Base-by-base conservation (phyloP, 1,140 invertebrate species). In the Drosophila persimilis region DNA sequence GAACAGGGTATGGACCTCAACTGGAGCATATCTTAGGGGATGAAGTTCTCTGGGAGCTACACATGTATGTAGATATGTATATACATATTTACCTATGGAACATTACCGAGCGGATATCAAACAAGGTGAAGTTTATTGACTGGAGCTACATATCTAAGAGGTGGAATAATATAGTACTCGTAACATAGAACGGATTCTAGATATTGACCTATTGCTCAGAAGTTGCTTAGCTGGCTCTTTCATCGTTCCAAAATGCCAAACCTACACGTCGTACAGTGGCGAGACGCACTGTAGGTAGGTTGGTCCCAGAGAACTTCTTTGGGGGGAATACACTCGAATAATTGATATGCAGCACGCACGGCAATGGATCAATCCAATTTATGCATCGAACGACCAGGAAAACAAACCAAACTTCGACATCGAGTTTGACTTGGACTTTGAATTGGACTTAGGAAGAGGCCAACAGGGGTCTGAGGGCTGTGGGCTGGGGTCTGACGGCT, bases 371-470 rank as follows among this genome's bases (percentile, higher is more conserved):
- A 85, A 67, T 85, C 81, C 77, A 85, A 75, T 85, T 86, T 73
- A 86, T 86, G 81, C 77, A 62, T 56, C 62, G 66, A 65, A 56
- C 71, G 64, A 80, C 75, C 73, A 85, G 77, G 77, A 80, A 80
- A 66, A 66, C 60, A 45, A 65, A 80, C 57, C 51, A 60, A 79
- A 67, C 57, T 29, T 41, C 41, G 9, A 15, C 35, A 24, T 22
- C 35, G 44, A 17, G 44, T 20, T 45, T 35, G 54, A 47, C 61
- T 66, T 67, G 65, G 65, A 70, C 66, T 70, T 70, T 69, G 52
- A 35, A 44, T 50, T 53, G 64, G 64, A 52, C 59, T 62, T 47
- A 43, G 17, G 8, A 11, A 43, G 17, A 22, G 39, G 53, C 29
- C 31, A 57, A 43, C 35, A 13, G 53, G 35, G 66, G 52, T 24